Percentiles rank a stretch among this genome's conserved stretches.
phyloP scores from a whole-genome alignment of 2,888 invertebrate genomes.

The Tenthredo amoena region DNA sequence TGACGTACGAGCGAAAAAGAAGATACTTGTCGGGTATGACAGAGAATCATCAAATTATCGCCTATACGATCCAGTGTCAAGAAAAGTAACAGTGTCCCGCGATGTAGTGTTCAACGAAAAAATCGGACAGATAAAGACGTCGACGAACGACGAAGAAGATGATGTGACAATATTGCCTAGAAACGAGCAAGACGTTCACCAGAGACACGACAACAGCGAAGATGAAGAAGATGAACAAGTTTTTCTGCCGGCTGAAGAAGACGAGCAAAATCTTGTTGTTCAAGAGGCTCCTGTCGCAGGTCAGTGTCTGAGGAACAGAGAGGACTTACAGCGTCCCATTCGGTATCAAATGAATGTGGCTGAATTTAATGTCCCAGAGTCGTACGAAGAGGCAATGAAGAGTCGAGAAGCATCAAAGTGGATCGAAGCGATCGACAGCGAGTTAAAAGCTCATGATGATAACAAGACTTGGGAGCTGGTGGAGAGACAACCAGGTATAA shows the following conservation, averaged over 20 bases:
- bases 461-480: slow-evolving; percentile 50
- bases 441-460: slow-evolving; percentile 53
- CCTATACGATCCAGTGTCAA: slow-evolving; percentile 42
- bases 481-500: background rate
- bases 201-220: background rate
- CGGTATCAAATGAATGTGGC: background rate
- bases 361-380: background rate
- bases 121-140: slow-evolving; percentile 10
- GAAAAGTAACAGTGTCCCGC: slow-evolving; percentile 48
- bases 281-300: background rate
- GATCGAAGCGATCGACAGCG: slow-evolving; percentile 12
- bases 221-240: background rate
- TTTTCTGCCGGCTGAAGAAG: background rate
- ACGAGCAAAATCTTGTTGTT: background rate
- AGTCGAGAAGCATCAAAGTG: background rate
- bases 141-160: background rate
- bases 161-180: background rate
- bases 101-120: slow-evolving; percentile 54
- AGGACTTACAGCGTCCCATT: background rate
- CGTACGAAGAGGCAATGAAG: slow-evolving; percentile 40
- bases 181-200: background rate
- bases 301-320: background rate
- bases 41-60: slow-evolving; percentile 48
- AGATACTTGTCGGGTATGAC: slow-evolving; percentile 57
- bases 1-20: slow-evolving; percentile 54